These are phyloP conservation scores for Anguilla japonica DNA, from an alignment of 2,113 vertebrate species.

Conservation along the genomic window DNA sequence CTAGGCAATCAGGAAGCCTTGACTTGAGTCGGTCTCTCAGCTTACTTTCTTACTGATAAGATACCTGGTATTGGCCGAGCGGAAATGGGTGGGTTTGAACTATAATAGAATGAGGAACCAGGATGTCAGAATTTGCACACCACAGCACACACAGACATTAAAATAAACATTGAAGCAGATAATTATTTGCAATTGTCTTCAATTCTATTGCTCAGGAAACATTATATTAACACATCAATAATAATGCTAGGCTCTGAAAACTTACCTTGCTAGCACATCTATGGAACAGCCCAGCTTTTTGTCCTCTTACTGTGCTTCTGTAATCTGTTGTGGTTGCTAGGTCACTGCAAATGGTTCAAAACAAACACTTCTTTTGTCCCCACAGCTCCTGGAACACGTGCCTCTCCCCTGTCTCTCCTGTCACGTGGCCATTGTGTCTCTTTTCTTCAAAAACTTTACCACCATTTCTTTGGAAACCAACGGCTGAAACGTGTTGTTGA, in stretches of 20 bases:
- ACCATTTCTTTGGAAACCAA: background rate
- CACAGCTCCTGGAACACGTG: background rate
- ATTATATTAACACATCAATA: background rate
- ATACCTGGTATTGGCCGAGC: too few relatives aligned
- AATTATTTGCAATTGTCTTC: too few relatives aligned
- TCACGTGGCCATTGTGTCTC: background rate
- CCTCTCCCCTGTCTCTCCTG: background rate
- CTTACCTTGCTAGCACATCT: background rate
- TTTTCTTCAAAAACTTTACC: background rate
- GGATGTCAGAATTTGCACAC: background rate
- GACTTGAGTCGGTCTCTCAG: too few relatives aligned
- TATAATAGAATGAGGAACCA: too few relatives aligned
- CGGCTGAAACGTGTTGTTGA: background rate
- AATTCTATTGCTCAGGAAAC: background rate
- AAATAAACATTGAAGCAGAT: too few relatives aligned
- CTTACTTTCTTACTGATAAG: too few relatives aligned
- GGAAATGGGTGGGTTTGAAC: too few relatives aligned
- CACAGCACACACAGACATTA: too few relatives aligned
- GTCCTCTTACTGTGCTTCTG: background rate
- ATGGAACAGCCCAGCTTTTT: background rate
- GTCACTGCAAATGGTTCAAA: background rate
- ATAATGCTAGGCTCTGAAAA: background rate
- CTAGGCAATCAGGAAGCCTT: too few relatives aligned
- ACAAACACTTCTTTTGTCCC: background rate
- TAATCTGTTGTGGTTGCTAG: background rate